A percentile compares a stretch with the other conserved stretches of the same genome.
phyloP scores from a whole-genome alignment of 2,113 vertebrate genomes.

The Myiozetetes cayanensis region DNA sequence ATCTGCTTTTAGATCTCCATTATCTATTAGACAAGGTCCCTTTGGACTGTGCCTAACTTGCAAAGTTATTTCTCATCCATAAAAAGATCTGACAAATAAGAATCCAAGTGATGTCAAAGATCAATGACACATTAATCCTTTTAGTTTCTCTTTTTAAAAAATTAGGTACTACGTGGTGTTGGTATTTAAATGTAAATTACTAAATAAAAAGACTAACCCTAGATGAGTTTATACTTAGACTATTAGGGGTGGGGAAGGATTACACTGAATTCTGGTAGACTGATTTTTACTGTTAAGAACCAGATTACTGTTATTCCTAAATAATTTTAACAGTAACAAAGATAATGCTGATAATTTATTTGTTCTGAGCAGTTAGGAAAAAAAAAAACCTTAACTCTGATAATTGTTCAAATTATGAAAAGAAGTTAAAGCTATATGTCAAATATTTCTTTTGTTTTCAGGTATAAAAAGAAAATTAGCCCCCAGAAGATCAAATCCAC shows the following conservation, averaged over 20 bases:
- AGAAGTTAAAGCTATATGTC: background rate
- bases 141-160: background rate
- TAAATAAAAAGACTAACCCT: background rate
- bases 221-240: background rate
- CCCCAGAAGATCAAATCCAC: background rate
- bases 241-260: background rate
- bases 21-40: background rate
- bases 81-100: background rate
- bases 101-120: background rate
- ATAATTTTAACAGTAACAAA: background rate
- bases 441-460: background rate
- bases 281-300: background rate
- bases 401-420: background rate
- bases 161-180: background rate
- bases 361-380: background rate
- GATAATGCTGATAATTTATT: background rate
- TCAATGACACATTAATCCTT: background rate
- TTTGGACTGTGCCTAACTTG: background rate
- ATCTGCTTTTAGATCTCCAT: background rate
- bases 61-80: background rate
- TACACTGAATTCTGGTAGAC: background rate
- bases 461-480: background rate
- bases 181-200: background rate
- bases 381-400: background rate
- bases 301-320: background rate